A percentile compares a stretch with the other conserved stretches of the same genome.
These are phyloP conservation scores for Oceanites oceanicus DNA, from an alignment of 2,113 vertebrate genomes.

Conservation along the genomic window DNA sequence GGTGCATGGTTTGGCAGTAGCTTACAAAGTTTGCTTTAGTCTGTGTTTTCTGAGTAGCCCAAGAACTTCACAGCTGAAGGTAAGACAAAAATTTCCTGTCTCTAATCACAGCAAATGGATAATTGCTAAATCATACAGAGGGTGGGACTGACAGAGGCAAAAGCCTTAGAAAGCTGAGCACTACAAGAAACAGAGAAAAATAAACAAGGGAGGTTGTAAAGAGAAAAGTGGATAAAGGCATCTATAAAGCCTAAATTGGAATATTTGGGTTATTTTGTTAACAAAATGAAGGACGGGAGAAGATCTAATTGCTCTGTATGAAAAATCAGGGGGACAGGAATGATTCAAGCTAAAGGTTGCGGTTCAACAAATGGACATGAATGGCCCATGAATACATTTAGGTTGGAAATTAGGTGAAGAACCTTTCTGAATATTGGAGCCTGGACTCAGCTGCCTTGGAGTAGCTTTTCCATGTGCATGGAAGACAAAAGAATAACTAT, in stretches of 20 bases:
- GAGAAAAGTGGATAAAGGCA: not conserved
- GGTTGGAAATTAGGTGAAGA: not conserved
- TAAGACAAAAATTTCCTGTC: not conserved
- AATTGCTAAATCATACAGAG: not conserved
- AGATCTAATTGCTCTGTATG: not conserved
- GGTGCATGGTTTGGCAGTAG: not conserved
- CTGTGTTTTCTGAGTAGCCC: not conserved
- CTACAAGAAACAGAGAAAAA: not conserved
- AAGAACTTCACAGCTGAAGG: not conserved
- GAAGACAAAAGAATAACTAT: not conserved
- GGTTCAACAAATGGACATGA: not conserved
- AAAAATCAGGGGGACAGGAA: not conserved
- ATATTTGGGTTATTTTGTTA: not conserved
- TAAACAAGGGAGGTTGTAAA: not conserved
- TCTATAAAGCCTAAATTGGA: not conserved
- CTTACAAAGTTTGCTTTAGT: not conserved
- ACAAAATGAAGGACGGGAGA: not conserved
- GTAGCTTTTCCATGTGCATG: rapidly evolving
- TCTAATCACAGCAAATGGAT: not conserved
- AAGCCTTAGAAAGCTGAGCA: not conserved
- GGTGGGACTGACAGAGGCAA: not conserved
- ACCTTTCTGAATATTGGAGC: not conserved
- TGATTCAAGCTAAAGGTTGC: not conserved
- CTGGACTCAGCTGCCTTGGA: not conserved
- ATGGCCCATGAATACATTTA: not conserved